A percentile compares a stretch with the other conserved stretches of the same genome.
Conservation (phyloP, 2,113 vertebrate genomes). For the Lipophrys pholis region DNA sequence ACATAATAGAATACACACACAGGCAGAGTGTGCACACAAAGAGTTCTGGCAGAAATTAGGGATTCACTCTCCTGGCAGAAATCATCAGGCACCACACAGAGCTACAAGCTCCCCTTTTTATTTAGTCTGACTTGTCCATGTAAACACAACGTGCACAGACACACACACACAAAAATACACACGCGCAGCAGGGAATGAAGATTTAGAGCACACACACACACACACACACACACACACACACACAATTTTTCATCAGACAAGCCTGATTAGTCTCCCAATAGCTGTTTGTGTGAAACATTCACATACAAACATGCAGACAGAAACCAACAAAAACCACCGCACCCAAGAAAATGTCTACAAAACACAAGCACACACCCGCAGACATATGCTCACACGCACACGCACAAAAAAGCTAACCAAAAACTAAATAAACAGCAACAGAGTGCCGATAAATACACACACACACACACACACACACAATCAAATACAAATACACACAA, state of each 20-base stretch:
- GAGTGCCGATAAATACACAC: constrained; percentile 34
- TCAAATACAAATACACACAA: not conserved
- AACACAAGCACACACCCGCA: constrained; percentile 14
- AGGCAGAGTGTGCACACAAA: not conserved
- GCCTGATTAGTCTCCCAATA: constrained; percentile 69
- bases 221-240: too few relatives aligned
- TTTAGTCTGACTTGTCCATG: constrained; percentile 43
- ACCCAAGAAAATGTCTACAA: constrained; percentile 29
- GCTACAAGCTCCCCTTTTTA: constrained; percentile 49
- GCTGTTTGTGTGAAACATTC: constrained; percentile 51
- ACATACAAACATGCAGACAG: constrained; percentile 23
- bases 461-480: constrained; percentile 15
- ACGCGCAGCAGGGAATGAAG: constrained; percentile 41
- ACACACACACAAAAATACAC: constrained; percentile 18
- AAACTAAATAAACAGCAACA: constrained; percentile 60
- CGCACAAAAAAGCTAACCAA: constrained; percentile 36
- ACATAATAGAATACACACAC: constrained; percentile 10
- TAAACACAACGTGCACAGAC: constrained; percentile 42
- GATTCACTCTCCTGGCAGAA: constrained; percentile 65
- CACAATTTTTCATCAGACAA: constrained; percentile 66
- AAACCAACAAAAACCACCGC: constrained; percentile 25
- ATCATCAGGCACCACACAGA: constrained; percentile 58
- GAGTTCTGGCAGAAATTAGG: constrained; percentile 55
- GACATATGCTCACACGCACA: constrained; percentile 3
- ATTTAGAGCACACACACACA: constrained; percentile 59